phyloP scores from a whole-genome alignment of 2,888 invertebrate species.

The Drosophila prostipennis region DNA sequence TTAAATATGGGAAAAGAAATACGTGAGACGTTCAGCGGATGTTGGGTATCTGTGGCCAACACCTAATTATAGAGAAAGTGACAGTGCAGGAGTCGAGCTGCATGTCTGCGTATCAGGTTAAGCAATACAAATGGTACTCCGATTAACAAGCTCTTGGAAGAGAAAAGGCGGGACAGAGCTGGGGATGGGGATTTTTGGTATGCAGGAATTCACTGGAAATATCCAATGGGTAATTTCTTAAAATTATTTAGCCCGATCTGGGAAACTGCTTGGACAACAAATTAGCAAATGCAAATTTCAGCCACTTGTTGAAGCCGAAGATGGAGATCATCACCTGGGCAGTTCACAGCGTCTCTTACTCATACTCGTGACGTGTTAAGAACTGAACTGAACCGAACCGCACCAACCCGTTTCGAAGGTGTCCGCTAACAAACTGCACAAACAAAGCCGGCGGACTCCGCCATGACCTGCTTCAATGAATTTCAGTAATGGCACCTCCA shows the following conservation, averaged over 20 bases:
- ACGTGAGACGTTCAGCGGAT: slow-evolving; percentile 48
- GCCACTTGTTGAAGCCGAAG: background rate
- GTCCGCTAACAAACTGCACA: slow-evolving; percentile 49
- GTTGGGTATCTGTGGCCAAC: slow-evolving; percentile 34
- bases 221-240: slow-evolving; percentile 20
- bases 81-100: slow-evolving; percentile 28
- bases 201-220: slow-evolving; percentile 17
- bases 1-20: slow-evolving; percentile 54
- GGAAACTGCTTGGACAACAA: slow-evolving; percentile 42
- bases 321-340: slow-evolving; percentile 26
- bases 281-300: slow-evolving; percentile 18
- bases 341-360: slow-evolving; percentile 39
- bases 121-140: too few relatives aligned
- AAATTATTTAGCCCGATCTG: slow-evolving; percentile 25
- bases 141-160: slow-evolving; percentile 8
- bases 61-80: slow-evolving; percentile 76
- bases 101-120: slow-evolving; percentile 6
- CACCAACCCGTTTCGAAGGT: slow-evolving; percentile 9
- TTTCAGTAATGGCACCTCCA: slow-evolving; percentile 42
- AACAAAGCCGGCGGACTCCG: slow-evolving; percentile 44
- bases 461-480: slow-evolving; percentile 74
- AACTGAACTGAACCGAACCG: slow-evolving; percentile 10
- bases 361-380: slow-evolving; percentile 56
- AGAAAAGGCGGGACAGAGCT: slow-evolving; percentile 18
- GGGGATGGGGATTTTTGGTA: slow-evolving; percentile 26